phyloP scores from a whole-genome alignment of 2,888 invertebrate genomes.

The Hecatera dysodea region DNA sequence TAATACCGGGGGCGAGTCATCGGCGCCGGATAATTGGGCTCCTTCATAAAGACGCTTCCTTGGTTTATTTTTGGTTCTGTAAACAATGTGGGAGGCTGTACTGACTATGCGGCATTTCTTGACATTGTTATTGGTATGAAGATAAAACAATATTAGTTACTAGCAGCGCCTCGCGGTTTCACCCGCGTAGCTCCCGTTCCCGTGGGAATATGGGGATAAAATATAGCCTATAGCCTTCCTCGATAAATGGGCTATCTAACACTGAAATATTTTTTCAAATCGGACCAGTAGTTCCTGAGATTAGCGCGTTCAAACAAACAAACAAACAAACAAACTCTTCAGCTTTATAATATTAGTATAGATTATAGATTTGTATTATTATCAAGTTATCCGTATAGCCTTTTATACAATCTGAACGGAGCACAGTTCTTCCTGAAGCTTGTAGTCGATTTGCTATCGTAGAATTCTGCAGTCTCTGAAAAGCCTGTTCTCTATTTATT shows the following conservation, averaged over 20 bases:
- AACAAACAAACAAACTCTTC: too few relatives aligned
- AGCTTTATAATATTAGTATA: too few relatives aligned
- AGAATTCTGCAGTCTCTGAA: not conserved
- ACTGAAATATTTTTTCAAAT: too few relatives aligned
- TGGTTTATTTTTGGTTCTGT: slow-evolving; percentile 9
- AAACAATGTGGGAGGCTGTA: not conserved
- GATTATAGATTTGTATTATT: not conserved
- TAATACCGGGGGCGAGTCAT: not conserved
- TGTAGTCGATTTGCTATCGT: not conserved
- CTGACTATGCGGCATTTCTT: not conserved
- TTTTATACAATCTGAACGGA: not conserved
- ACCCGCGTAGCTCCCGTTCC: too few relatives aligned
- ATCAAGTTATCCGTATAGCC: too few relatives aligned
- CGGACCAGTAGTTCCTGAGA: too few relatives aligned
- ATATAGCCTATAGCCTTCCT: too few relatives aligned
- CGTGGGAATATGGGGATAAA: too few relatives aligned
- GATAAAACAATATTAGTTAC: not conserved
- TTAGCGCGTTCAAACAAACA: too few relatives aligned
- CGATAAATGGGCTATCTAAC: too few relatives aligned
- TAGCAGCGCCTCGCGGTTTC: too few relatives aligned
- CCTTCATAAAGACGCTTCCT: not conserved
- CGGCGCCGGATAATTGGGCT: slow-evolving; percentile 11
- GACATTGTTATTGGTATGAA: slow-evolving; percentile 1
- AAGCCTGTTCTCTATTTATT: not conserved
- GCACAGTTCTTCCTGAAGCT: not conserved